A percentile compares a stretch with the other conserved stretches of the same genome.
Evolutionary conservation across 2,797 vertebrate genomes (phyloP).

Genomic region (Miichthys miiuy): DNA sequence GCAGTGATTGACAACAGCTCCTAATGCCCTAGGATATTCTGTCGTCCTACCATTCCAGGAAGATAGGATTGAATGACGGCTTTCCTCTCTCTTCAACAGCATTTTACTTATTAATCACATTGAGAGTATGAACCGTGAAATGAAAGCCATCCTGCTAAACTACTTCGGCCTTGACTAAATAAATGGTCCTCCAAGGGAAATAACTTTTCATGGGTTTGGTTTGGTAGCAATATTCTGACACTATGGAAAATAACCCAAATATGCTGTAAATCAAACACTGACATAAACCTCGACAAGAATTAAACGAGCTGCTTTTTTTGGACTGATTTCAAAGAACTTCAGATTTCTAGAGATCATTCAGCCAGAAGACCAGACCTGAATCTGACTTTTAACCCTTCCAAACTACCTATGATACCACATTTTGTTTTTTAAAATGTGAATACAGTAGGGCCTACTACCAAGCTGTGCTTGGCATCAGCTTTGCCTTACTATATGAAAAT

Average conservation of each 20-base stretch:
- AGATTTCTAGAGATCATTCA: constrained; percentile 28
- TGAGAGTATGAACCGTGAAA: constrained; percentile 88
- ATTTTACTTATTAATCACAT: constrained; percentile 89
- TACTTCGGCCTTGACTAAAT: constrained; percentile 83
- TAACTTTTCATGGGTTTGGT: constrained; percentile 80
- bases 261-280: constrained; percentile 68
- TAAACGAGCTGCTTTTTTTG: constrained; percentile 38
- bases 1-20: constrained; percentile 78
- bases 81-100: constrained; percentile 82
- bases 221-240: constrained; percentile 72
- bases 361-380: constrained; percentile 8
- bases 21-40: constrained; percentile 67
- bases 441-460: constrained; percentile 37
- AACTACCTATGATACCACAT: constrained; percentile 14
- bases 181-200: constrained; percentile 81
- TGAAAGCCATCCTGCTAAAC: constrained; percentile 85
- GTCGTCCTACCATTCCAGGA: constrained; percentile 62
- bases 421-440: constrained; percentile 40
- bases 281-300: constrained; percentile 54
- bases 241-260: constrained; percentile 73
- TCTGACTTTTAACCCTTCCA: constrained; percentile 13
- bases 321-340: constrained; percentile 29
- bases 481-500: constrained; percentile 66
- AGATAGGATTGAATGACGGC: constrained; percentile 80
- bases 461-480: constrained; percentile 47